Percentiles rank a stretch among this genome's conserved stretches.
phyloP scores from a whole-genome alignment of 2,888 invertebrate genomes.

The Acrobasis suavella region DNA sequence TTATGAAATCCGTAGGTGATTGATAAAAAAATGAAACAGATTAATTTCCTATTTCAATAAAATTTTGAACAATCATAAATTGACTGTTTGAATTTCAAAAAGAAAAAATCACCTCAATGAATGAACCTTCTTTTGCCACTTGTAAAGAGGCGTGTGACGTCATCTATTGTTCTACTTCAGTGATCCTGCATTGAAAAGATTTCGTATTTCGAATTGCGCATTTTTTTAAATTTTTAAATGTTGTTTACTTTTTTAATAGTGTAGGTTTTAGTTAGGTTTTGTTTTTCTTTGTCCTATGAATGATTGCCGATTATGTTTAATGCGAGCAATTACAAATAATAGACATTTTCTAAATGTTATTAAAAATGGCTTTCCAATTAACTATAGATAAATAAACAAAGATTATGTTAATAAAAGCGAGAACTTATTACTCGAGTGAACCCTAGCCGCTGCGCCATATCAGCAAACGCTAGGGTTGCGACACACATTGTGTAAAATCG shows the following conservation, averaged over 20 bases:
- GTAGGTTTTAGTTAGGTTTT: neutral
- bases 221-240: neutral
- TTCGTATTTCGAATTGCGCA: slow-evolving; percentile 5
- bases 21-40: neutral
- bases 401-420: slow-evolving; percentile 16
- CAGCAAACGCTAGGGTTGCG: slow-evolving; percentile 23
- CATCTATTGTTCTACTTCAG: slow-evolving; percentile 53
- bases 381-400: slow-evolving; percentile 3
- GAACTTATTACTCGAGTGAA: slow-evolving; percentile 19
- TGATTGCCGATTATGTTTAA: no score
- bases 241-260: slow-evolving; percentile 3
- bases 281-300: no score
- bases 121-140: neutral
- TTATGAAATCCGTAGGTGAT: neutral
- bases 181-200: slow-evolving; percentile 19
- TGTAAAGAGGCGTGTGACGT: slow-evolving; percentile 48
- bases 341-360: neutral
- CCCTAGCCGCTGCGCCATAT: slow-evolving; percentile 27
- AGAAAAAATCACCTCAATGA: neutral
- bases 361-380: slow-evolving; percentile 8
- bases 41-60: no score
- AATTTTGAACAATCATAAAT: neutral
- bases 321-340: no score
- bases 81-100: neutral
- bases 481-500: neutral